Base-by-base conservation (phyloP, 2,797 vertebrate genomes). In the Pitangus sulphuratus region DNA sequence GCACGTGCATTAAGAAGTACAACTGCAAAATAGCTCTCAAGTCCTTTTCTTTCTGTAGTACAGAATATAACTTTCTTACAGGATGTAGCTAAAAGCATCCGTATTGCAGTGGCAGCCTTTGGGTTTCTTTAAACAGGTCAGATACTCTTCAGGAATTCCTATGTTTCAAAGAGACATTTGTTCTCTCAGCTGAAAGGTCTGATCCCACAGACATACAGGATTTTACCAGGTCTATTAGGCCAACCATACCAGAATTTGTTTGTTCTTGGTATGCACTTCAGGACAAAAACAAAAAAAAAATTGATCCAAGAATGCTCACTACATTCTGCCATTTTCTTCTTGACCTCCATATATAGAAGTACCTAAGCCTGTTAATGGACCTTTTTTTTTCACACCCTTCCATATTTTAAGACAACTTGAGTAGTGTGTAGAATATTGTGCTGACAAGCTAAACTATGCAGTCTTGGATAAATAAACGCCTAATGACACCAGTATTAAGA, bases 21-120 rank as follows among this genome's bases (percentile, higher is more conserved):
- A 0, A 0, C 7, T 31, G 21, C 1, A 0, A 35, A 87, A 61
- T 5, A 82, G 33, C 35, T 58, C 48, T 64, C 31, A 48, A 2
- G 2, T 56, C 77, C 25, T 26, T 25, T 45, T 64, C n/a, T 50
- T 80, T 66, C 69, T 51, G 39, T 17, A 54, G 44, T 28, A 66
- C 26, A 74, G 45, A 70, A 58, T 0, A 1, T 12, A 25, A 12
- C 31, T 75, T 33, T 26, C 30, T n/a, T 37, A 14, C 0, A 17
- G 6, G 20, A n/a, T 2, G 10, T 2, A 40, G 31, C 39, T 48
- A 37, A 53, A 66, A 45, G 26, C 37, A 71, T 9, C 48, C 20
- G 4, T 8, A 33, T 25, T 48, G 22, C 1, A 1, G 48, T 5
- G 6, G 28, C 35, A 72, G 31, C 54, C 37, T 56, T 15, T 37